Percentiles rank a stretch among this genome's conserved stretches.
phyloP scores from a whole-genome alignment of 2,888 invertebrate species.

The Sipha maydis region DNA sequence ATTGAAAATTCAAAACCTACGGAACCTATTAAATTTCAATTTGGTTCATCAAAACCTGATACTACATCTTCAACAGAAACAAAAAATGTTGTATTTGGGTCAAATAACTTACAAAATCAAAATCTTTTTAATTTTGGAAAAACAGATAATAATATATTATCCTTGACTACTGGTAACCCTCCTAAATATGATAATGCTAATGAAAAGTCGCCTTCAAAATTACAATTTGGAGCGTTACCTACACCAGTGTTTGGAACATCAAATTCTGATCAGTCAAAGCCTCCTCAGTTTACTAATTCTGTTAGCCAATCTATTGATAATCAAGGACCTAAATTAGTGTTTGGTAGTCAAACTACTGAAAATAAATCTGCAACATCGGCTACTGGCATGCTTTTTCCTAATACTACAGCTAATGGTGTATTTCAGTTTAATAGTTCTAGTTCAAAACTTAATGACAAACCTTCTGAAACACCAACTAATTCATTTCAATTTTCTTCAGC shows the following conservation, averaged over 20 bases:
- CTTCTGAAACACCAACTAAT: not conserved
- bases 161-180: constrained; percentile 1
- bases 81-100: not conserved
- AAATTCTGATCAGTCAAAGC: constrained; percentile 12
- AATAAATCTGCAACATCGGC: constrained; percentile 20
- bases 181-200: constrained; percentile 14
- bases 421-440: constrained; percentile 47
- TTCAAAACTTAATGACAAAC: constrained; percentile 30
- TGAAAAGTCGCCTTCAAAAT: constrained; percentile 11
- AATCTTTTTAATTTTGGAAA: constrained; percentile 42
- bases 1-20: not conserved
- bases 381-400: constrained; percentile 9
- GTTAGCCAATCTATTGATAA: constrained; percentile 12
- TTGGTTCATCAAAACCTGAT: constrained; percentile 10
- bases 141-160: not conserved
- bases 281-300: constrained; percentile 23
- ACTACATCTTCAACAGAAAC: not conserved
- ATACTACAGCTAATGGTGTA: constrained; percentile 8
- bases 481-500: constrained; percentile 23
- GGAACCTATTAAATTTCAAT: constrained; percentile 46
- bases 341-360: constrained; percentile 35
- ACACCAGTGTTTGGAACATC: constrained; percentile 17
- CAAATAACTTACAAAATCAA: constrained; percentile 28
- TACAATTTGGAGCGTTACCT: constrained; percentile 37
- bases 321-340: constrained; percentile 42